A percentile compares a stretch with the other conserved stretches of the same genome.
Conservation (phyloP, 2,797 vertebrate species). For the Chiloscyllium punctatum region DNA sequence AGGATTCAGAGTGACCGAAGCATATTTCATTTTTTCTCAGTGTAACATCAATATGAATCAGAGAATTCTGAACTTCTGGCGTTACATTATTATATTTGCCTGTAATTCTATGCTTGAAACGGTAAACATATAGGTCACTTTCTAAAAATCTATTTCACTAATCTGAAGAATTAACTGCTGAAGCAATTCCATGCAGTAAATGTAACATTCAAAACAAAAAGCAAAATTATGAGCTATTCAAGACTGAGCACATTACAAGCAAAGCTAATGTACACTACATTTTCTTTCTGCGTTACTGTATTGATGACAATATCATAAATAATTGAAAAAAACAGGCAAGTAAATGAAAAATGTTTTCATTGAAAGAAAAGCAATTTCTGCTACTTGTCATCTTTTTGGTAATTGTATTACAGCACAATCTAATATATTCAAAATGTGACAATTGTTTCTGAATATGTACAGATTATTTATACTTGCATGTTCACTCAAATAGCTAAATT, state of each 20-base stretch:
- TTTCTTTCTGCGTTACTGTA: no score
- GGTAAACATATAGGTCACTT: background rate
- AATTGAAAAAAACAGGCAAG: background rate
- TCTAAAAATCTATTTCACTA: background rate
- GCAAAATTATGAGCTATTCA: constrained; percentile 9
- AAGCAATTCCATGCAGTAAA: background rate
- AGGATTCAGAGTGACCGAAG: background rate
- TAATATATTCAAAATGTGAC: background rate
- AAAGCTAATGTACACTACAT: background rate
- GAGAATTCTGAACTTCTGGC: background rate
- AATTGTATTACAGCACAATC: background rate
- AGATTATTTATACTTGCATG: background rate
- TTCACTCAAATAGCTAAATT: background rate
- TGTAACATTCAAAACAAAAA: background rate
- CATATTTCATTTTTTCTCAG: background rate
- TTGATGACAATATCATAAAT: background rate
- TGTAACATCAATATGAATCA: background rate
- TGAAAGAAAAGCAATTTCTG: background rate
- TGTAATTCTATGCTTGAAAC: background rate
- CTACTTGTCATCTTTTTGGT: background rate
- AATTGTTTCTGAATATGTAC: background rate
- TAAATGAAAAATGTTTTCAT: background rate
- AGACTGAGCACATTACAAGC: background rate
- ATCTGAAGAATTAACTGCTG: background rate
- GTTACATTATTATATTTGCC: background rate